Conservation (phyloP, 2,797 vertebrate genomes). For the Muscicapa comitata region DNA sequence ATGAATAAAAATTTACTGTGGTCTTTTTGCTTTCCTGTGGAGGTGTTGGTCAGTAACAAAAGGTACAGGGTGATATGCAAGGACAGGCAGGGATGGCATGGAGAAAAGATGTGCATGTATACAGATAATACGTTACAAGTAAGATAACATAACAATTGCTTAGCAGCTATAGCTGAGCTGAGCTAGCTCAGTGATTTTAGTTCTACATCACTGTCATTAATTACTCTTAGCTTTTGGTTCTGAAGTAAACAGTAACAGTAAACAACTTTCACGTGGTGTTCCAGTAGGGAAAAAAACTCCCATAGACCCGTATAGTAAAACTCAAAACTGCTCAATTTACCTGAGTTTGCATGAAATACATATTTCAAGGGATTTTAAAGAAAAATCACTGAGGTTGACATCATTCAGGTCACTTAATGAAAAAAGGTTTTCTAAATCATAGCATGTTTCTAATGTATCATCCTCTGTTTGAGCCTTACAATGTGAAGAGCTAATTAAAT, state of each 20-base stretch:
- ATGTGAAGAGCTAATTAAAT: not conserved
- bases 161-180: not conserved
- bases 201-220: not conserved
- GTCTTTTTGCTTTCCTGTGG: not conserved
- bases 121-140: not conserved
- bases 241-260: not conserved
- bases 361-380: not conserved
- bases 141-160: not conserved
- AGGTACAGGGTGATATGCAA: not conserved
- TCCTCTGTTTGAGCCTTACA: not conserved
- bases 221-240: not conserved
- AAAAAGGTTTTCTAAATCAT: not conserved
- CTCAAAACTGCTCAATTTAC: not conserved
- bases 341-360: rapidly evolving
- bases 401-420: not conserved
- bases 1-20: not conserved
- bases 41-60: not conserved
- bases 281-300: not conserved
- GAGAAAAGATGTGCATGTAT: not conserved
- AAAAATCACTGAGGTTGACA: not conserved
- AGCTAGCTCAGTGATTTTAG: not conserved
- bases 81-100: not conserved
- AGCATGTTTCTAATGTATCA: not conserved
- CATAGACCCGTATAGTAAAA: not conserved
- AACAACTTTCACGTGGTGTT: not conserved